These are phyloP conservation scores for Bugulina stolonifera DNA, from an alignment of 2,888 invertebrate genomes.

Conservation along the genomic window DNA sequence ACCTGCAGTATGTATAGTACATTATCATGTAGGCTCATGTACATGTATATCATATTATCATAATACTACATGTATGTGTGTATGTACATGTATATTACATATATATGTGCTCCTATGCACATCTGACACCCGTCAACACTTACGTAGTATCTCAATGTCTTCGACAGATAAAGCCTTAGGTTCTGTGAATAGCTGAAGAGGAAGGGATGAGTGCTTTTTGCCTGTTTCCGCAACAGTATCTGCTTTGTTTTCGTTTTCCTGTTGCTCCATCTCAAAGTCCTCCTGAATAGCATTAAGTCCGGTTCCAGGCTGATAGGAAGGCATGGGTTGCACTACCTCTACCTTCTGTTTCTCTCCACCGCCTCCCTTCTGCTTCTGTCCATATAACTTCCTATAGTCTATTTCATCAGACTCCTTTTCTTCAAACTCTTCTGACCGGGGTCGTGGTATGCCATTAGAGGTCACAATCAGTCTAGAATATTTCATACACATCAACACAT, in stretches of 20 bases:
- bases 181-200: not conserved
- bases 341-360: not conserved
- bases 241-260: not conserved
- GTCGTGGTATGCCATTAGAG: slow-evolving; percentile 42
- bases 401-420: slow-evolving; percentile 35
- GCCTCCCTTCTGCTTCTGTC: slow-evolving; percentile 7
- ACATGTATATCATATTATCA: not conserved
- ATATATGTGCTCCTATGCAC: not conserved
- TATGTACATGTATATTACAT: not conserved
- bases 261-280: slow-evolving; percentile 11
- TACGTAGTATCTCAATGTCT: slow-evolving; percentile 18
- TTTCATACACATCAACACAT: no score
- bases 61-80: not conserved
- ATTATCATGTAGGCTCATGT: slow-evolving; percentile 11
- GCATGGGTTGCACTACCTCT: not conserved
- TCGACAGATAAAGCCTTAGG: slow-evolving; percentile 11
- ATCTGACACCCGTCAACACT: not conserved
- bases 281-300: slow-evolving; percentile 23
- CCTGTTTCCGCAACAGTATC: not conserved
- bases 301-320: not conserved
- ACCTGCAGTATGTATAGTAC: slow-evolving; percentile 28
- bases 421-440: slow-evolving; percentile 46
- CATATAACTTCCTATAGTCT: slow-evolving; percentile 23
- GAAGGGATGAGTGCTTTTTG: not conserved
- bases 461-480: slow-evolving; percentile 38